phyloP scores from a whole-genome alignment of 2,113 vertebrate genomes.

The Solea senegalensis region DNA sequence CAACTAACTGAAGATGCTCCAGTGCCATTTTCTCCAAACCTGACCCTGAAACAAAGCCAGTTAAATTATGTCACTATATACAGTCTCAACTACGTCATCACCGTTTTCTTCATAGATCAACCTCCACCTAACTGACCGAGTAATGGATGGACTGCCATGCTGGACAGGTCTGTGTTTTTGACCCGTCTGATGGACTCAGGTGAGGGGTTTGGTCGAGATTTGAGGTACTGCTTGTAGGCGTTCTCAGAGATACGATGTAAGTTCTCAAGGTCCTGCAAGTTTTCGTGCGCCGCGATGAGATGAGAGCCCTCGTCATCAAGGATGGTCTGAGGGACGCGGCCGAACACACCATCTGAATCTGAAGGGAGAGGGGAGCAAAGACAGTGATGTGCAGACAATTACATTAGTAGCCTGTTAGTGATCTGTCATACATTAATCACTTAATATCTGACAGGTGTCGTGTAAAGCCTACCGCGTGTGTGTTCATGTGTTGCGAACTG shows the following conservation, averaged over 20 bases:
- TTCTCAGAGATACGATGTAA: constrained; percentile 85
- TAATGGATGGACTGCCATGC: constrained; percentile 89
- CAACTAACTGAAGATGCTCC: constrained; percentile 88
- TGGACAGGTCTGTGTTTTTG: constrained; percentile 84
- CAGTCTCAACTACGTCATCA: neutral
- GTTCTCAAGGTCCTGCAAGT: constrained; percentile 86
- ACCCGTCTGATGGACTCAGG: constrained; percentile 91
- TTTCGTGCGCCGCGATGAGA: constrained; percentile 81
- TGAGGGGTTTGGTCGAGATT: constrained; percentile 88
- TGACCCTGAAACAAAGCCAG: constrained; percentile 76
- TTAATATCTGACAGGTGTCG: neutral
- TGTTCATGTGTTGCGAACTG: constrained; percentile 78
- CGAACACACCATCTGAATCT: constrained; percentile 83
- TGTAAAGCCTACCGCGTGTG: constrained; percentile 72
- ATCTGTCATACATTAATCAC: neutral
- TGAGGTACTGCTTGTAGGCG: constrained; percentile 92
- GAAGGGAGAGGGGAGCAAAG: neutral
- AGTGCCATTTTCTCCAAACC: constrained; percentile 86
- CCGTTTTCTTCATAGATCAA: neutral
- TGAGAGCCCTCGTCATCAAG: constrained; percentile 90
- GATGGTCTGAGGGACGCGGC: constrained; percentile 90
- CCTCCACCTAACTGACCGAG: constrained; percentile 82
- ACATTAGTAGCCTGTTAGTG: neutral
- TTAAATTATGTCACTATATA: neutral
- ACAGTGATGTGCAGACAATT: neutral